Percentiles rank a stretch among this genome's conserved stretches.
Conservation (phyloP, 2,113 vertebrate genomes). For the Phocoena sinus region DNA sequence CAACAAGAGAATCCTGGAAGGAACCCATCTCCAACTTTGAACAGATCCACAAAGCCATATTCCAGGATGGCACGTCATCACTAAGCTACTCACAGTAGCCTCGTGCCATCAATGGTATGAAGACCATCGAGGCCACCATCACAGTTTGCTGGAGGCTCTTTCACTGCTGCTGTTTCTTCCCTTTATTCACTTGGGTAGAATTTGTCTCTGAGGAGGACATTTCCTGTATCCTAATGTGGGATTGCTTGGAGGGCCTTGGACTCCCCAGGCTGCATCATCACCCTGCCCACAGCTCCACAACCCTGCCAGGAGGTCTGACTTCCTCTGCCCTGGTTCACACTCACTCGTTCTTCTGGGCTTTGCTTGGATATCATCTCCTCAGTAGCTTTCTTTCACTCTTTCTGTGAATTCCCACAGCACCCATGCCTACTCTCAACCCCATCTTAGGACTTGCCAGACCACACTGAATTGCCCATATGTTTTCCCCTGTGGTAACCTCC, state of each 20-base stretch:
- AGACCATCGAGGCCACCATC: fast-evolving
- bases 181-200: neutral
- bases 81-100: neutral
- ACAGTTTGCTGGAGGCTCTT: neutral
- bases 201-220: too few species aligned
- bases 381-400: neutral
- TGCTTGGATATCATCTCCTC: neutral
- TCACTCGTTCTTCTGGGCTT: neutral
- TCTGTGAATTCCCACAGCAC: neutral
- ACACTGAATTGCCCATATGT: fast-evolving
- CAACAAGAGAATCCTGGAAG: neutral
- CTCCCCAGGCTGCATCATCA: fast-evolving
- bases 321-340: neutral
- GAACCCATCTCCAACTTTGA: neutral
- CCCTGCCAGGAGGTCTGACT: neutral
- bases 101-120: neutral
- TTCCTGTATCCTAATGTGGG: neutral
- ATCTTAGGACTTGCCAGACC: neutral
- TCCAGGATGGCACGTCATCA: neutral
- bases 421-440: neutral
- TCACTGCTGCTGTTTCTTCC: neutral
- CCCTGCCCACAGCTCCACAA: too few species aligned
- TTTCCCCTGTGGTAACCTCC: neutral
- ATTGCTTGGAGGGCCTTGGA: neutral
- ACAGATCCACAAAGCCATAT: neutral